These are phyloP conservation scores for Trissolcus brochymenae DNA, from an alignment of 2,888 invertebrate genomes.

Conservation along the genomic window DNA sequence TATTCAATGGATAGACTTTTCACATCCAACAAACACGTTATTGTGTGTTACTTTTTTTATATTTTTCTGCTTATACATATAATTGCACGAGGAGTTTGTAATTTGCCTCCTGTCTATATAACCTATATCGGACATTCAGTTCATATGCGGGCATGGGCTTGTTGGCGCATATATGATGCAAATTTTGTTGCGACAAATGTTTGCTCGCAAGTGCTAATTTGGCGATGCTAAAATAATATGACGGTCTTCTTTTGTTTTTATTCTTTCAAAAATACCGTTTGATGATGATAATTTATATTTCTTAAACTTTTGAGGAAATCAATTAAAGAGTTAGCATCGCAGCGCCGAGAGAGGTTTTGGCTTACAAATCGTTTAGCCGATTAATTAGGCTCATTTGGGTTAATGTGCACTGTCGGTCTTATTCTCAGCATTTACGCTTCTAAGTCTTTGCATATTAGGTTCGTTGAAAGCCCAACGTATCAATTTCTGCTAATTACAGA, in stretches of 20 bases:
- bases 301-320: slow-evolving; percentile 1
- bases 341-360: no score
- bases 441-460: slow-evolving; percentile 57
- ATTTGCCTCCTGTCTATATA: slow-evolving; percentile 10
- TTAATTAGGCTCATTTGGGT: slow-evolving; percentile 68
- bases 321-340: slow-evolving; percentile 4
- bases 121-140: background rate
- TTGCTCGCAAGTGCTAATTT: slow-evolving; percentile 3
- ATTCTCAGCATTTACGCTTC: slow-evolving; percentile 64
- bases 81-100: slow-evolving; percentile 8
- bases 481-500: slow-evolving; percentile 72
- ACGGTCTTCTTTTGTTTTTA: background rate
- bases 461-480: slow-evolving; percentile 63
- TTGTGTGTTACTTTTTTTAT: slow-evolving; percentile 63
- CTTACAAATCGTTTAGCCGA: slow-evolving; percentile 39
- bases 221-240: background rate
- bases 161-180: slow-evolving; percentile 10
- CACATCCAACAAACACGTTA: slow-evolving; percentile 51
- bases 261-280: no score
- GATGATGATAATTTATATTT: background rate
- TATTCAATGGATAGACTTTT: slow-evolving; percentile 25
- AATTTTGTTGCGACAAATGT: background rate
- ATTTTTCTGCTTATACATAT: slow-evolving; percentile 37
- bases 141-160: slow-evolving; percentile 2
- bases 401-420: slow-evolving; percentile 65